Base-by-base conservation (phyloP, 2,113 vertebrate genomes). In the Mandrillus leucophaeus region DNA sequence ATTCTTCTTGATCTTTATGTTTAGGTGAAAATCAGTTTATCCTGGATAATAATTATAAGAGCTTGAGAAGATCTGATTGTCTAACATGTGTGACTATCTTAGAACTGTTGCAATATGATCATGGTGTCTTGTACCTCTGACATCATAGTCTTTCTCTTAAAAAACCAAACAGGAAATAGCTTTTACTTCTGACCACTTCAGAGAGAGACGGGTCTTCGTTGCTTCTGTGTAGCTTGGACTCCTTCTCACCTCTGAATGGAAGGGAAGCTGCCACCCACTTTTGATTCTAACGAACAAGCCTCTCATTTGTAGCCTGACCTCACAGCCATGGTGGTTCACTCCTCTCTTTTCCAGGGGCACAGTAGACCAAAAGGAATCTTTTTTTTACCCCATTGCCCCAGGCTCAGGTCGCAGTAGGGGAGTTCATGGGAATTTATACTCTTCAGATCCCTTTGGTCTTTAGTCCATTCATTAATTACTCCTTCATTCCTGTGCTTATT, bases 1-100 rank as follows among this genome's bases (percentile, higher is more conserved):
- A 13, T 93, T 98, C 43, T 97, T 97, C 96, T 79, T 97, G 96
- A 97, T 95, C 94, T 97, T 98, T 97, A 79, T 66, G 82, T 57
- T 79, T 92, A 73, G 68, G 38, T 97, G 92, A 95, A 97, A 96
- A 89, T 88, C 45, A 38, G 94, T 38, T 95, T 48, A 22, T 61
- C 55, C 5, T 76, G 84, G 48, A 88, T 93, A 76, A 7, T 70
- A 90, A 43, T 38, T 89, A 96, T 66, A 87, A 48, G 57, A 73
- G 35, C 61, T 35, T n/a, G 73, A 8, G 50, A 1, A 40, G 61
- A 61, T 90, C 88, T 14, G 38, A 43, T n/a, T 87, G 78, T 10
- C n/a, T 61, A 27, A 38, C 6, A 0, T 1, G 9, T 0, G 0
- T 5, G 5, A 2, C 43, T 38, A 18, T 73, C 20, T 94, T 55